Evolutionary conservation across 2,797 vertebrate species (phyloP).

Genomic region (Erpetoichthys calabaricus): DNA sequence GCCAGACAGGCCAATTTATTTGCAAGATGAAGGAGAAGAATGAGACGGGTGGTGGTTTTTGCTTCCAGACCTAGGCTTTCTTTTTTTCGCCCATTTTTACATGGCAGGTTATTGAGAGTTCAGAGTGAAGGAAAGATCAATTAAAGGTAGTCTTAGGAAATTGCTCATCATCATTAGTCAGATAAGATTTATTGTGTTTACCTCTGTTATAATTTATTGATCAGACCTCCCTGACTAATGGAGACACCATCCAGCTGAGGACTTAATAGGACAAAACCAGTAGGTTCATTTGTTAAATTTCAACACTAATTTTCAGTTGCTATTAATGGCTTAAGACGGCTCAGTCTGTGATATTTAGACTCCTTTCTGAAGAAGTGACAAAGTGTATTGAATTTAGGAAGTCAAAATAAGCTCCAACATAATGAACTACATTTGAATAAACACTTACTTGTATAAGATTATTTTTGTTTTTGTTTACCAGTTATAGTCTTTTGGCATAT

Average conservation of each 20-base stretch:
- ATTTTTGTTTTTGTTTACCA: no score
- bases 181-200: slow-evolving; percentile 26
- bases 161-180: slow-evolving; percentile 18
- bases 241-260: slow-evolving; percentile 27
- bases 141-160: slow-evolving; percentile 14
- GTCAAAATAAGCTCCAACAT: no score
- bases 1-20: slow-evolving; percentile 12
- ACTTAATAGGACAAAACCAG: slow-evolving; percentile 20
- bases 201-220: slow-evolving; percentile 20
- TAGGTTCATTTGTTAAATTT: slow-evolving; percentile 26
- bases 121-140: background rate
- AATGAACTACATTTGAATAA: no score
- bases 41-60: slow-evolving; percentile 3
- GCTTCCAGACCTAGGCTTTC: background rate
- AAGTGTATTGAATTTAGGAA: no score
- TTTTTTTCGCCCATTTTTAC: background rate
- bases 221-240: slow-evolving; percentile 20
- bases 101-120: background rate
- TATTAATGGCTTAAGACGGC: slow-evolving; percentile 1
- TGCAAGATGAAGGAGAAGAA: slow-evolving; percentile 10
- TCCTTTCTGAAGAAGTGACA: no score
- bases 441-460: no score
- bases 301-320: slow-evolving; percentile 18
- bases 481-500: no score
- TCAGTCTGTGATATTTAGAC: no score